Evolutionary conservation across 2,113 vertebrate species (phyloP).

Genomic region (Gavia stellata): DNA sequence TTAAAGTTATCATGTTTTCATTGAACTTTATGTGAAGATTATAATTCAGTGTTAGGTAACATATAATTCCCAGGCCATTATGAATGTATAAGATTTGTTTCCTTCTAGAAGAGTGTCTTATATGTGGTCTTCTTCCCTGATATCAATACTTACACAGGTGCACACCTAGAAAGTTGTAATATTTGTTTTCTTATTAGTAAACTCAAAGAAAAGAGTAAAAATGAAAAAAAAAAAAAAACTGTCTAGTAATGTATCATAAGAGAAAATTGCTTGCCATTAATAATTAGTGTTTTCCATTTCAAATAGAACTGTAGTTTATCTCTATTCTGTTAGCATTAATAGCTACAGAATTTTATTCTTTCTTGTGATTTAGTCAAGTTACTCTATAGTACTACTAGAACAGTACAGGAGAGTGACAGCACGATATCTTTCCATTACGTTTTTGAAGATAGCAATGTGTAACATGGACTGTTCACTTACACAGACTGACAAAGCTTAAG

Average conservation of each 20-base stretch:
- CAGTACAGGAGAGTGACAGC: background rate
- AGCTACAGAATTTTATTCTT: background rate
- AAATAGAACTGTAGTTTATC: background rate
- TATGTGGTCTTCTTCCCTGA: background rate
- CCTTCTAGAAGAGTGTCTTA: background rate
- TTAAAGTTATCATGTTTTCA: background rate
- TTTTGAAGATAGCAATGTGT: background rate
- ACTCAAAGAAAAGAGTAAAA: background rate
- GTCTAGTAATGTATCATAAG: background rate
- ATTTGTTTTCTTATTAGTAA: background rate
- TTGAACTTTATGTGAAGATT: background rate
- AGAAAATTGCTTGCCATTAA: background rate
- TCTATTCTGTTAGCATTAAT: background rate
- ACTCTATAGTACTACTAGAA: background rate
- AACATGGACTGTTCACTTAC: background rate
- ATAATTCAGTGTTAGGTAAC: background rate
- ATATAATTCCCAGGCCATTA: background rate
- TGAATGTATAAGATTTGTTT: background rate
- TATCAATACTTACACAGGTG: background rate
- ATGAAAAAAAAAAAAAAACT: background rate
- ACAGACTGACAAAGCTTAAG: background rate
- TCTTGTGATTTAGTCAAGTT: background rate
- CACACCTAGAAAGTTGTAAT: background rate
- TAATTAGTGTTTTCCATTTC: conserved; percentile 1
- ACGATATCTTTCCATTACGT: background rate